Percentiles rank a stretch among this genome's conserved stretches.
These are phyloP conservation scores for Cardinalis cardinalis DNA, from an alignment of 2,113 vertebrate genomes.

Conservation along the genomic window DNA sequence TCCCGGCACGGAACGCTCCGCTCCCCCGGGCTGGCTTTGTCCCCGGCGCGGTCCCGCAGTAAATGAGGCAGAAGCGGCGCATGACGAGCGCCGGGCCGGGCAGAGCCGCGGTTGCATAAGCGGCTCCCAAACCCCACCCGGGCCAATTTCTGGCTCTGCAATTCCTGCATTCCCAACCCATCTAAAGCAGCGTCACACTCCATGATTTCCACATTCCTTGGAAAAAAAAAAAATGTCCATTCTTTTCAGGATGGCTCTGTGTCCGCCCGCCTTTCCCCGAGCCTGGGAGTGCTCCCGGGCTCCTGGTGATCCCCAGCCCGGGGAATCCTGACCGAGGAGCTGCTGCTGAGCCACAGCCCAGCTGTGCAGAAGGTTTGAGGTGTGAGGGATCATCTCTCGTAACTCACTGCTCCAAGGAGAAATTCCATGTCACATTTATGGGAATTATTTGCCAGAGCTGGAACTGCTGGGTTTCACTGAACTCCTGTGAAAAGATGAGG, in stretches of 20 bases:
- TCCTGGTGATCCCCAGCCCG: neutral
- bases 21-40: neutral
- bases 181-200: neutral
- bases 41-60: neutral
- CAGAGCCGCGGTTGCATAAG: neutral
- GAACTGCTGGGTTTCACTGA: neutral
- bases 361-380: neutral
- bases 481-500: neutral
- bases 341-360: neutral
- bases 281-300: neutral
- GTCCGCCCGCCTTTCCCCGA: rapidly evolving
- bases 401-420: neutral
- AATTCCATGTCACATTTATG: neutral
- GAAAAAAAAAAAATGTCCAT: rapidly evolving
- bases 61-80: neutral
- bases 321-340: neutral
- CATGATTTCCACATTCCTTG: neutral
- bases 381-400: neutral
- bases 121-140: neutral
- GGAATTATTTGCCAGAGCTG: neutral
- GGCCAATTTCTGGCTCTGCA: neutral
- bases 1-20: no score
- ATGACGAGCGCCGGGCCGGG: neutral
- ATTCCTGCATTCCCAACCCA: neutral
- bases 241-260: neutral